phyloP scores from a whole-genome alignment of 2,888 invertebrate species.

The Slavum lentiscoides region DNA sequence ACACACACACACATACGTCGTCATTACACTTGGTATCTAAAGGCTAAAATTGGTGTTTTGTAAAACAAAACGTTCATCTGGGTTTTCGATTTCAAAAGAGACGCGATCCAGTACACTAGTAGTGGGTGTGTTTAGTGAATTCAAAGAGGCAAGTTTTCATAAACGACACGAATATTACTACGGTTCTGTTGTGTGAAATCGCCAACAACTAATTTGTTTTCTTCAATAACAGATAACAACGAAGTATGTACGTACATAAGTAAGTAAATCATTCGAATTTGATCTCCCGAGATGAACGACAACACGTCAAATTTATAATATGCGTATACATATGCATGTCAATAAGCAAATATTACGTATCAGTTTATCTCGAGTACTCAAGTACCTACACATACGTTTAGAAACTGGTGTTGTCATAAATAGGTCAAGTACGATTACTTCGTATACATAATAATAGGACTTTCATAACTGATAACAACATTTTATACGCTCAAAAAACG shows the following conservation, averaged over 20 bases:
- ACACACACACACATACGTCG: not conserved
- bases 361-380: not conserved
- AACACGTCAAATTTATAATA: too few relatives aligned
- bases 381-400: too few relatives aligned
- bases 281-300: too few relatives aligned
- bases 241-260: too few relatives aligned
- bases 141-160: not conserved
- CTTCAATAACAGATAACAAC: too few relatives aligned
- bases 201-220: too few relatives aligned
- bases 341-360: too few relatives aligned
- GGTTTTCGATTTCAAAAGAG: not conserved
- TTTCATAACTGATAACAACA: slow-evolving; percentile 12
- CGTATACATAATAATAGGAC: slow-evolving; percentile 12
- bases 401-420: not conserved
- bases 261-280: too few relatives aligned
- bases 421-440: slow-evolving; percentile 18
- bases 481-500: slow-evolving; percentile 30
- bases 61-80: not conserved
- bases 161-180: not conserved
- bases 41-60: not conserved
- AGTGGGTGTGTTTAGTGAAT: not conserved
- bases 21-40: not conserved
- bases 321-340: too few relatives aligned
- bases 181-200: not conserved
- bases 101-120: not conserved